Evolutionary conservation across 2,888 invertebrate genomes (phyloP).

Genomic region (Cyrtodaria siliqua): DNA sequence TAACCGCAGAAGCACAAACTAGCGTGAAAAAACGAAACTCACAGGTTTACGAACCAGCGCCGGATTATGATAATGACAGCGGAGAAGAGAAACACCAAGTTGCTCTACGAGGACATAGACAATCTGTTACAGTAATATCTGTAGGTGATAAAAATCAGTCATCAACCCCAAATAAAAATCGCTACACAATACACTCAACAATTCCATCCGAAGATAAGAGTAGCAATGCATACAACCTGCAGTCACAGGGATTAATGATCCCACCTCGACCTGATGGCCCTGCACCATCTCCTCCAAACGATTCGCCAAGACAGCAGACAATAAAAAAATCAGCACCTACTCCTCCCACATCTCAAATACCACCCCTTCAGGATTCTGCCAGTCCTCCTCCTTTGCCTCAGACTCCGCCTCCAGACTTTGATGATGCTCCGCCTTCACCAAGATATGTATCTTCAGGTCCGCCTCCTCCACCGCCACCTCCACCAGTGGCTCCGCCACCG

Average conservation of each 20-base stretch:
- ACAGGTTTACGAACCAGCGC: constrained; percentile 77
- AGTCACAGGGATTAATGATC: constrained; percentile 51
- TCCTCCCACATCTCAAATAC: constrained; percentile 18
- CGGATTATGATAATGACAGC: constrained; percentile 74
- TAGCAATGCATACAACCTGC: not conserved
- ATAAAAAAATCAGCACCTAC: constrained; percentile 21
- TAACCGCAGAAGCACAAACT: constrained; percentile 76
- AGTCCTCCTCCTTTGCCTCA: constrained; percentile 54
- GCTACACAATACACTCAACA: constrained; percentile 53
- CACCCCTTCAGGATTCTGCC: constrained; percentile 9
- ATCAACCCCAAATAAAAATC: constrained; percentile 19
- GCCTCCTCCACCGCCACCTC: constrained; percentile 30
- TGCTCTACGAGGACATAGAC: constrained; percentile 38
- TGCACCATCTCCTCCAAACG: constrained; percentile 65
- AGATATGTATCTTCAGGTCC: constrained; percentile 5
- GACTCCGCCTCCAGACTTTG: constrained; percentile 56
- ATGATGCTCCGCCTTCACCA: constrained; percentile 21
- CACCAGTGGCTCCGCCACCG: constrained; percentile 60
- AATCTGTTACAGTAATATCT: constrained; percentile 75
- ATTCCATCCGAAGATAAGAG: constrained; percentile 50
- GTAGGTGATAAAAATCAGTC: constrained; percentile 62
- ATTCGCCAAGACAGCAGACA: constrained; percentile 28
- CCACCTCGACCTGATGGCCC: constrained; percentile 72
- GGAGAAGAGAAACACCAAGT: constrained; percentile 34
- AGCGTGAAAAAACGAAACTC: constrained; percentile 61